Evolutionary conservation across 2,113 vertebrate genomes (phyloP), one percentile per base, ranked within the genome.

Genomic region (Sceloporus undulatus): DNA sequence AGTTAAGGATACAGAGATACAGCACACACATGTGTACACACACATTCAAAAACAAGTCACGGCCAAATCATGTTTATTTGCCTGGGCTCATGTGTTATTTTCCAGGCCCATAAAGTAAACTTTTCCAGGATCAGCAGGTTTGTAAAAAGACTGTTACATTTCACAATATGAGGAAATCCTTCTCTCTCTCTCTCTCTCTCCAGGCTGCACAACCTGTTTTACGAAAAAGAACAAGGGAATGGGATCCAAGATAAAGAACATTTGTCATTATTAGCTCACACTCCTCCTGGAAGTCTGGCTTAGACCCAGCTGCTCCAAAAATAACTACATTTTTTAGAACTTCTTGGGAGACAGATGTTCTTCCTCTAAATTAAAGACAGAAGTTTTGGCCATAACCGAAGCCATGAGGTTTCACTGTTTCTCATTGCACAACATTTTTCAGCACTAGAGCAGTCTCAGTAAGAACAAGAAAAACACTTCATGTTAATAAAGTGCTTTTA

Each of bases 311-410:
- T 74, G 83, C 29, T 91, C 42, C 16, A 80, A 88, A 84, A 79
- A 88, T 74, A 92, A 34, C 0, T 23, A 71, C 62, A 42, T 84
- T 92, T 91, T 91, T 38, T 54, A 3, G n/a, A 52, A 52, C 48
- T 71, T 48, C 42, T 87, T 70, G 89, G 88, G 71, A 95, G 93
- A 91, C 38, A 89, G 76, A 89, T 59, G 74, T 89, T 91, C 80
- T 42, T 34, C 68, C 38, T 70, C 74, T 5, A 59, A 91, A 90
- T 94, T 83, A 86, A 76, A 90, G 91, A 74, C 38, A 85, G 84
- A 93, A 75, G 62, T 91, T 92, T 89, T 82, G 75, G 25, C 88
- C 68, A 56, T 86, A 83, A 89, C 27, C 65, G 79, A 76, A 77
- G 80, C 80, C 54, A n/a, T 23, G 9, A 54, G 48, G n/a, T 11